Base-by-base conservation (phyloP, 2,888 invertebrate species). In the Lacanobia wlatinum region DNA sequence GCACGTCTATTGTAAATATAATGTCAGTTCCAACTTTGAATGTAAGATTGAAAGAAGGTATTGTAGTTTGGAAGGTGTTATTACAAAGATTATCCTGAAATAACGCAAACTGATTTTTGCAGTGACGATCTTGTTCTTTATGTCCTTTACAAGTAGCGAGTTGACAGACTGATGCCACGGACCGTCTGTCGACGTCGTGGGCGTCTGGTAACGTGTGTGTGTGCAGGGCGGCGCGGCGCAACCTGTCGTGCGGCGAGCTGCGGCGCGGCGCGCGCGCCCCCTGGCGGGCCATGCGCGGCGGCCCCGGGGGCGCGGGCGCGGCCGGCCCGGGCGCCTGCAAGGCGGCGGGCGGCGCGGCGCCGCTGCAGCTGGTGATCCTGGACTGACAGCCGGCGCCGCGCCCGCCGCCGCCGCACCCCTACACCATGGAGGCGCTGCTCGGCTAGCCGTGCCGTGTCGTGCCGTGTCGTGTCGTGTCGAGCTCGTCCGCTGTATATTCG, bases 191-290 rank as follows among this genome's bases (percentile, higher is more conserved):
- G 16, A 40, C 1, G 58, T 21, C 0, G 16, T 2, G 38, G n/a
- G 46, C n/a, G 34, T 10, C 9, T 46, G 1, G 28, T 73, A 64
- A 68, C 40, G 10, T 18, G 10, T 48, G 55, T 84, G 21, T 60
- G 73, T 82, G 12, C 93, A 99, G 99, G 96, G 98, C 98, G 97
- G 96, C 98, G 90, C 97, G 99, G 89, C 98, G 98, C 94, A 97
- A 97, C 92, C 96, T 99, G 91, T 76, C 98, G 89, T 97, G 98
- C 90, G 98, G 91, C 78, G 84, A 97, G 89, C 88, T 87, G 86
- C 89, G 85, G 85, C 88, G 80, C 80, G 90, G 98, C 87, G 86
- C 86, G 98, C 89, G 80, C 86, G 84, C 84, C 98, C 90, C 97
- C 98, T 89, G 98, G 87, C 80, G 86, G 83, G 79, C 86, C 71